These are phyloP conservation scores for Cyclopterus lumpus DNA, from an alignment of 2,797 vertebrate genomes.

Conservation along the genomic window DNA sequence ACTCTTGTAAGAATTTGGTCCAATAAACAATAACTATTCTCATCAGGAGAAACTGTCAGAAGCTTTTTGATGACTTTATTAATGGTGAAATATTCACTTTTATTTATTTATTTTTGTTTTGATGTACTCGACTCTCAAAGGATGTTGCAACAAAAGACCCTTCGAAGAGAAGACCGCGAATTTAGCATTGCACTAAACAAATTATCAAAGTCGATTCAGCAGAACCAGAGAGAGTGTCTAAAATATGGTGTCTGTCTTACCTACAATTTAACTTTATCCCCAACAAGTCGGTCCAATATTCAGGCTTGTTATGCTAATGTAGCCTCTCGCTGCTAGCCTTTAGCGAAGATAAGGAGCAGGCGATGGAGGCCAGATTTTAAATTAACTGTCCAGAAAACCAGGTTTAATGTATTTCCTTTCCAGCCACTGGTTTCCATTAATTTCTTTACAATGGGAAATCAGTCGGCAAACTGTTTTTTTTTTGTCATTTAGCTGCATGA, in stretches of 20 bases:
- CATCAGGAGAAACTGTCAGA: neutral
- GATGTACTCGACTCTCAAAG: neutral
- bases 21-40: slow-evolving; percentile 1
- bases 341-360: neutral
- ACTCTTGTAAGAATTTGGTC: neutral
- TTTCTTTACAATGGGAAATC: neutral
- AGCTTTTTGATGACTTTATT: slow-evolving; percentile 5
- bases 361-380: neutral
- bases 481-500: neutral
- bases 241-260: neutral
- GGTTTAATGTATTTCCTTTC: neutral
- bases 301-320: neutral
- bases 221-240: neutral
- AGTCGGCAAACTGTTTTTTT: neutral
- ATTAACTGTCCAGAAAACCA: neutral
- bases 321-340: neutral
- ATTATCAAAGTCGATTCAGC: neutral
- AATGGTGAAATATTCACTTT: slow-evolving; percentile 5
- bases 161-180: neutral
- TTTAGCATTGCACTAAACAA: neutral
- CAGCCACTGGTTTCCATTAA: neutral
- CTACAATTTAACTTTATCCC: neutral
- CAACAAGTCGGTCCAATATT: no score
- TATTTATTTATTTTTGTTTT: neutral
- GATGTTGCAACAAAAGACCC: neutral